These are phyloP conservation scores for Dryobota labecula DNA, from an alignment of 2,888 invertebrate species.

Conservation along the genomic window DNA sequence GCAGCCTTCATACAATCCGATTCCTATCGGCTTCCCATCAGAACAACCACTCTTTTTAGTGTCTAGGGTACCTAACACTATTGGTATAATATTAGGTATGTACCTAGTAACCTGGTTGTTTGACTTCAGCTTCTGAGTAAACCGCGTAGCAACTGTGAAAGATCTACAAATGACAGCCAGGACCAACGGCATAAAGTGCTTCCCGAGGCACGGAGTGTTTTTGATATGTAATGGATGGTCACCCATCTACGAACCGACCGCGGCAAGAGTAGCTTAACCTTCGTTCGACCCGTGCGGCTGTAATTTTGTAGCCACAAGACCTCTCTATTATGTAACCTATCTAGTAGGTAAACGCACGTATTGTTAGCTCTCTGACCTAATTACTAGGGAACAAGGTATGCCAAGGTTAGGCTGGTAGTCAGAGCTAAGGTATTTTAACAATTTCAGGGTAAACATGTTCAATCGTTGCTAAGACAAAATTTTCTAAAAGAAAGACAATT, in stretches of 20 bases:
- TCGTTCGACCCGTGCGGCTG: not conserved
- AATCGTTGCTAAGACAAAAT: not conserved
- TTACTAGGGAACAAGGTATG: conserved; percentile 15
- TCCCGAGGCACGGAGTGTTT: not conserved
- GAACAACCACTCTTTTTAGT: no score
- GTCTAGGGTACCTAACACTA: no score
- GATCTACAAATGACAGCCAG: not conserved
- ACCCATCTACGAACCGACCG: no score
- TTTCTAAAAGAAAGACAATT: not conserved
- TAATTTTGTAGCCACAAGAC: no score
- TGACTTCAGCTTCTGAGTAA: not conserved
- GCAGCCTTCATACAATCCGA: no score
- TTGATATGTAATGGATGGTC: not conserved
- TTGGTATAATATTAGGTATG: no score
- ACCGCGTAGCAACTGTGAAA: not conserved
- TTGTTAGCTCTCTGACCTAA: not conserved
- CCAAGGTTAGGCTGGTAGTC: not conserved
- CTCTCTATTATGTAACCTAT: no score
- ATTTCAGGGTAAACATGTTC: not conserved
- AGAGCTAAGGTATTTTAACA: not conserved
- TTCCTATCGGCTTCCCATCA: no score
- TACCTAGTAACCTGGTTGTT: no score
- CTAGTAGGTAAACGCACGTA: not conserved
- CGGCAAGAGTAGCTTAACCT: not conserved
- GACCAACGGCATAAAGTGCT: not conserved